Percentiles rank a stretch among this genome's conserved stretches.
These are phyloP conservation scores for Chloropsis hardwickii DNA, from an alignment of 2,113 vertebrate genomes.

Conservation along the genomic window DNA sequence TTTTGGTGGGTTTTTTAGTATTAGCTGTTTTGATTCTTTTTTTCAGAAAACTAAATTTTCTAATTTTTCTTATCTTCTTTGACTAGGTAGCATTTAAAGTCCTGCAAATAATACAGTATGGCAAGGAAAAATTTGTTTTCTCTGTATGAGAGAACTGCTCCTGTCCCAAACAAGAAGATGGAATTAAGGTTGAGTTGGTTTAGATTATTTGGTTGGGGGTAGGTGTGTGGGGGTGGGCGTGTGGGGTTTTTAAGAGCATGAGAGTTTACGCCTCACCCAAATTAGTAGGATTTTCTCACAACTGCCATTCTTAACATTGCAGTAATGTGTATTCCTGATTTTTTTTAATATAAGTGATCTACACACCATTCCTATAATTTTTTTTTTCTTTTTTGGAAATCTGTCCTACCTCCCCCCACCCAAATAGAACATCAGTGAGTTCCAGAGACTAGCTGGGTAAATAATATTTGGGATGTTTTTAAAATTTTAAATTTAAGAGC, in stretches of 20 bases:
- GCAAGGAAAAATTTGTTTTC: not conserved
- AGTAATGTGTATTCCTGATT: not conserved
- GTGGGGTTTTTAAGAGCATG: fast-evolving
- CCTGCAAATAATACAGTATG: not conserved
- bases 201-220: not conserved
- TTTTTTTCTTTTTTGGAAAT: not conserved
- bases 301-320: not conserved
- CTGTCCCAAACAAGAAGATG: not conserved
- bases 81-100: not conserved
- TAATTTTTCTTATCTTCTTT: not conserved
- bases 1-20: not conserved
- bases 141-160: not conserved
- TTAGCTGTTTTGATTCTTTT: not conserved
- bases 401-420: fast-evolving
- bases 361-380: not conserved
- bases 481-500: not conserved
- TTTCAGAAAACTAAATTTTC: not conserved
- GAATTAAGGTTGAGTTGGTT: not conserved
- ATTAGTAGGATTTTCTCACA: not conserved
- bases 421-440: not conserved
- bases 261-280: not conserved
- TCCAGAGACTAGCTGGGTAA: not conserved
- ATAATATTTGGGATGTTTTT: not conserved
- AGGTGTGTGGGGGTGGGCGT: fast-evolving
- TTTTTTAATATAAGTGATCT: not conserved